Evolutionary conservation across 64 coral and sea anemone genomes (phyloP).

Genomic region (Trachythela sp.): DNA sequence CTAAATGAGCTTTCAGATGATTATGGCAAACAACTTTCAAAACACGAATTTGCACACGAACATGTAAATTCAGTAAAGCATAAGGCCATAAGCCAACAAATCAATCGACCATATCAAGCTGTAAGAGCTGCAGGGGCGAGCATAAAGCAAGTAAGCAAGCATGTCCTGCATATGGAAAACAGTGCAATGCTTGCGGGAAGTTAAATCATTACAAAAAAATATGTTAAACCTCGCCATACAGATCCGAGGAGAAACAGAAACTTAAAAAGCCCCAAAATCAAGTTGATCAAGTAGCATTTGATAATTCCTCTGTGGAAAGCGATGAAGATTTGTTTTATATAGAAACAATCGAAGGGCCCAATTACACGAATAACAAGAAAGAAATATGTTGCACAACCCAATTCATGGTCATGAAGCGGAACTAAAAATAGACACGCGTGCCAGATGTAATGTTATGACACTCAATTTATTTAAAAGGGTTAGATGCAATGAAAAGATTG

Average conservation of each 20-base stretch:
- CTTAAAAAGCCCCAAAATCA: background rate
- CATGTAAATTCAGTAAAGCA: background rate
- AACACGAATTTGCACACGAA: background rate
- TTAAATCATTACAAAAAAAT: constrained; percentile 1
- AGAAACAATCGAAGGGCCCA: background rate
- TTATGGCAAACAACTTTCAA: background rate
- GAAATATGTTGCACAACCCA: background rate
- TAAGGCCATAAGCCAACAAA: background rate
- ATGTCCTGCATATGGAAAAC: background rate
- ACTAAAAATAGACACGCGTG: constrained; percentile 3
- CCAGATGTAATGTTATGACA: constrained; percentile 4
- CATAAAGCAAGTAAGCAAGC: constrained; percentile 13
- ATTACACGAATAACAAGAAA: background rate
- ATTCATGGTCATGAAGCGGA: constrained; percentile 21
- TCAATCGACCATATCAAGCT: background rate
- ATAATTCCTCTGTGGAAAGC: background rate
- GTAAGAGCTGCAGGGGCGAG: constrained; percentile 26
- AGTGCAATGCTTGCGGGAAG: background rate
- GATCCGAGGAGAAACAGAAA: background rate
- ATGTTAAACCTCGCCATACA: background rate
- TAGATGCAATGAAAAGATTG: background rate
- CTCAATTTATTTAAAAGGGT: background rate
- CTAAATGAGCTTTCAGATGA: background rate
- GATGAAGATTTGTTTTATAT: constrained; percentile 17
- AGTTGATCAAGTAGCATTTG: background rate